Percentiles rank a stretch among this genome's conserved stretches.
These are phyloP conservation scores for Albula glossodonta DNA, from an alignment of 2,113 vertebrate species.

Conservation along the genomic window DNA sequence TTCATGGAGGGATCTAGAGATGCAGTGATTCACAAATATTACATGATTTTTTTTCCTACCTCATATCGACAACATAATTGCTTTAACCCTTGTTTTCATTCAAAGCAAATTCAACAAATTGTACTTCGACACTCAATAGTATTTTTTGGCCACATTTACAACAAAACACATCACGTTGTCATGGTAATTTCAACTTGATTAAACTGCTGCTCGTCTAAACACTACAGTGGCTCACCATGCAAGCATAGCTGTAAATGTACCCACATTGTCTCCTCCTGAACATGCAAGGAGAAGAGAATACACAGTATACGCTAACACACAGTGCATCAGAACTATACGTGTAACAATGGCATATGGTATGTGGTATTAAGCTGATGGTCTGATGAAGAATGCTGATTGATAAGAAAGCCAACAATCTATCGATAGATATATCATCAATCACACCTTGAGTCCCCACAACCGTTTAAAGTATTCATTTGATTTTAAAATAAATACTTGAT, in stretches of 20 bases:
- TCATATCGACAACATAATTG: conserved; percentile 6
- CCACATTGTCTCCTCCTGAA: background rate
- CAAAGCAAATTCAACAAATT: background rate
- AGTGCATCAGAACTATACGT: conserved; percentile 3
- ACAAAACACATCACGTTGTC: conserved; percentile 8
- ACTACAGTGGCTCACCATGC: conserved; percentile 4
- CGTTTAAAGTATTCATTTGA: background rate
- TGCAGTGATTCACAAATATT: conserved; percentile 1
- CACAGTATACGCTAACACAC: background rate
- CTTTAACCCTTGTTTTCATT: background rate
- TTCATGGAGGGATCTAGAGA: background rate
- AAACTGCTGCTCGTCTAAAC: background rate
- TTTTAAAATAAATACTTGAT: background rate
- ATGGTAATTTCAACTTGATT: conserved; percentile 13
- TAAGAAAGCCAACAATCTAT: background rate
- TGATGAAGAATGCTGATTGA: background rate
- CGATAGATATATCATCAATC: background rate
- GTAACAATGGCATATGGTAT: background rate
- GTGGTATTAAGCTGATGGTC: background rate
- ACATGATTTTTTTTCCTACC: background rate
- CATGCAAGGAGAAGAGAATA: background rate
- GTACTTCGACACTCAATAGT: conserved; percentile 8
- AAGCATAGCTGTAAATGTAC: background rate
- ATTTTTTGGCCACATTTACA: background rate
- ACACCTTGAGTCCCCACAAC: conserved; percentile 4